Base-by-base conservation (phyloP, 2,888 invertebrate genomes). In the Incurvaria masculella region DNA sequence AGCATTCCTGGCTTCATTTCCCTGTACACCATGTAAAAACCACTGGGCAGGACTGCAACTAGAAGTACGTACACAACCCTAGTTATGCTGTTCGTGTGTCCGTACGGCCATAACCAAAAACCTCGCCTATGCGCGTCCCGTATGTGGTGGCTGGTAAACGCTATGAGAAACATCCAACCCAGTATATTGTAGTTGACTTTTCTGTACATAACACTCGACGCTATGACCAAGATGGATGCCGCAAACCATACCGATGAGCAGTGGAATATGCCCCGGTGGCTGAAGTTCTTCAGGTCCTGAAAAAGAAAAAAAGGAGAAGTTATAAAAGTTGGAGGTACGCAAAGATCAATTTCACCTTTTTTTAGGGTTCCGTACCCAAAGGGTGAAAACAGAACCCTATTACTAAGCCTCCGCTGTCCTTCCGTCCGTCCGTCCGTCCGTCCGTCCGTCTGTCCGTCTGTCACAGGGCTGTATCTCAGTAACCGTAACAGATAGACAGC, bases 91-190 rank as follows among this genome's bases (percentile, higher is more conserved):
- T 58, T 55, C 0, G 74, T 69, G 21, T 67, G 63, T 1, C 74
- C 74, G 4, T 61, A 68, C 0, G 76, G 76, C 42, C 63, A 72
- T 0, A 74, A 1, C 74, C 75, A 76, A 0, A 76, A 21, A 0
- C 76, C 76, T 45, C 76, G 52, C 2, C 74, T 51, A 23, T 72
- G 72, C 0, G 57, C 72, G 41, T 76, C 76, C 38, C 76, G 45
- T 1, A 76, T 51, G 42, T 75, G 76, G 48, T 76, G 76, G 2
- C 68, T 71, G 0, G 62, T 57, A 21, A 59, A 73, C 0, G 73
- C 74, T 4, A 75, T 27, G 0, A 69, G 53, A 0, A 70, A 10
- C 70, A 72, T 76, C 47, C 63, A 70, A 0, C 62, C 57, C 0
- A 68, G n/a, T 0, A 65, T 47, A 63, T 69, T 6, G 69, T 46